These are phyloP conservation scores for Pyrgus malvae DNA, from an alignment of 2,888 invertebrate species.

Conservation along the genomic window DNA sequence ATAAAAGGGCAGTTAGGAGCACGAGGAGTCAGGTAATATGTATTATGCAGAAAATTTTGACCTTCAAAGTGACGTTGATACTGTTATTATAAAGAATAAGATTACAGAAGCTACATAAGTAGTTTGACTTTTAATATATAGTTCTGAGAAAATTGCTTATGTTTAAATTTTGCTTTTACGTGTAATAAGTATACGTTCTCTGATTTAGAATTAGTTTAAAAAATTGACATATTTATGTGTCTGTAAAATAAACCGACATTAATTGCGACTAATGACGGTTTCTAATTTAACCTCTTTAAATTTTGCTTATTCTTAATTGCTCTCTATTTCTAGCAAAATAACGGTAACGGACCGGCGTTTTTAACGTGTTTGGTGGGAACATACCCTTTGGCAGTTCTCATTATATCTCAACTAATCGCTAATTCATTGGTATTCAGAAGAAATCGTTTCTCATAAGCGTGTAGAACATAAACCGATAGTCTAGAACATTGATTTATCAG, in stretches of 20 bases:
- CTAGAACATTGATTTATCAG: slow-evolving; percentile 34
- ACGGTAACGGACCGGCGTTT: slow-evolving; percentile 8
- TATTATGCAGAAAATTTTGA: no score
- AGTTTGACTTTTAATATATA: no score
- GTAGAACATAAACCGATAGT: slow-evolving; percentile 23
- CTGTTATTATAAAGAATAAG: no score
- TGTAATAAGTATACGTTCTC: no score
- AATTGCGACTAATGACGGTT: not conserved
- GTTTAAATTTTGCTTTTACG: no score
- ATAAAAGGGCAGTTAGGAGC: no score
- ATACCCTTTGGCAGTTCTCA: slow-evolving; percentile 27
- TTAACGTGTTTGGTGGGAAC: slow-evolving; percentile 21
- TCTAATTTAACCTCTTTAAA: not conserved
- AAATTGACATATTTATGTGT: not conserved
- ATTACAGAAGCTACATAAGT: no score
- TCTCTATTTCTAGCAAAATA: slow-evolving; percentile 7
- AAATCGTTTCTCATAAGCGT: slow-evolving; percentile 24
- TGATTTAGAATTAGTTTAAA: no score
- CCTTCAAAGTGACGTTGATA: no score
- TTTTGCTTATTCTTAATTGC: slow-evolving; percentile 21
- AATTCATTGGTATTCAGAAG: slow-evolving; percentile 24
- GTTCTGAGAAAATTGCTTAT: no score
- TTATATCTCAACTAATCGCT: slow-evolving; percentile 23
- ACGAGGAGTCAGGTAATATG: no score
- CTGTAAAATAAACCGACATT: not conserved